These are phyloP conservation scores for Drosophila asahinai DNA, from an alignment of 1,140 invertebrate genomes.

Conservation along the genomic window DNA sequence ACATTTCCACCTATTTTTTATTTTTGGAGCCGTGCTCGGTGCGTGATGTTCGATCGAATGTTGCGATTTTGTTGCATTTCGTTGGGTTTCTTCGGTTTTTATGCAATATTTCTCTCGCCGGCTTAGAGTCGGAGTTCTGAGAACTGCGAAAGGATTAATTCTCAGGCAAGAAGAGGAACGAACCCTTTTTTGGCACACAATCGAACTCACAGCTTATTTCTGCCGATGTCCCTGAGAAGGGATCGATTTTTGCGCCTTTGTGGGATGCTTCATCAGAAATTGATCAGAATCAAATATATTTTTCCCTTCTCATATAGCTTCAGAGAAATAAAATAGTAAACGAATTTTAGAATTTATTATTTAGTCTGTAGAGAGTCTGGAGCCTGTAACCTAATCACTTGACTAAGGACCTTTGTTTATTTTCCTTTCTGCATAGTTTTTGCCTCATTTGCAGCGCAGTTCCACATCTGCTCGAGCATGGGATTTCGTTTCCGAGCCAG, in stretches of 20 bases:
- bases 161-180: background rate
- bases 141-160: constrained; percentile 67
- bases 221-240: background rate
- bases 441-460: background rate
- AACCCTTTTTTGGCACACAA: constrained; percentile 13
- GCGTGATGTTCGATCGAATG: constrained; percentile 72
- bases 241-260: background rate
- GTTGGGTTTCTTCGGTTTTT: constrained; percentile 31
- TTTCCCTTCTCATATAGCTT: background rate
- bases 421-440: background rate
- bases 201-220: background rate
- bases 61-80: constrained; percentile 65
- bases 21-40: constrained; percentile 22
- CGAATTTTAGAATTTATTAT: too few relatives aligned
- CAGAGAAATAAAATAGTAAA: too few relatives aligned
- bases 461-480: constrained; percentile 5
- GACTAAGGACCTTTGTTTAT: background rate
- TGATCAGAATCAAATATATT: background rate
- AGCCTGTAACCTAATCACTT: background rate
- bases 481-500: constrained; percentile 22
- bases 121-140: constrained; percentile 29
- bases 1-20: background rate
- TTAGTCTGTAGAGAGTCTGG: too few relatives aligned
- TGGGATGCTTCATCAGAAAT: background rate
- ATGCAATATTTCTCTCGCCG: constrained; percentile 47